Conservation (phyloP, 2,113 vertebrate species). For the Proteles cristata region DNA sequence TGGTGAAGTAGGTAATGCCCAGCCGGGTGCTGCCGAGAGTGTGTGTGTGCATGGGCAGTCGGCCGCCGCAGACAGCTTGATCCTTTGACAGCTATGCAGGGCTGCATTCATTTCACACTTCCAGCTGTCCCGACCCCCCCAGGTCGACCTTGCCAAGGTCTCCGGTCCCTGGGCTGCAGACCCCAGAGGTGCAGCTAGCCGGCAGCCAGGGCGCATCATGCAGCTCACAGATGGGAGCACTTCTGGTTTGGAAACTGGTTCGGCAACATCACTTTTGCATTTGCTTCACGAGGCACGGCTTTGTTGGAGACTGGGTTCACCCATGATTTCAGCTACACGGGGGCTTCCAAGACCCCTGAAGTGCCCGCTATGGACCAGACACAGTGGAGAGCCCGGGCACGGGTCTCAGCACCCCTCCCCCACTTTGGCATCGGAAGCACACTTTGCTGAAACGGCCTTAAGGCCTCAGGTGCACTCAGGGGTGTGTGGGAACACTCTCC, state of each 20-base stretch:
- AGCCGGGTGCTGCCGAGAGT: slow-evolving; percentile 91
- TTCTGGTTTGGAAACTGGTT: slow-evolving; percentile 77
- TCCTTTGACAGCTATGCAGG: slow-evolving; percentile 86
- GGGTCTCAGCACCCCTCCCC: no score
- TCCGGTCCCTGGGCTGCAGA: slow-evolving; percentile 31
- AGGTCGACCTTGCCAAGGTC: background rate
- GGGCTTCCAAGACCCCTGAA: background rate
- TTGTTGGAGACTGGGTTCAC: slow-evolving; percentile 70
- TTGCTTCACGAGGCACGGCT: slow-evolving; percentile 44
- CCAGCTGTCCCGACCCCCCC: slow-evolving; percentile 85
- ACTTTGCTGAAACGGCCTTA: background rate
- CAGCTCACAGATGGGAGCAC: slow-evolving; percentile 32
- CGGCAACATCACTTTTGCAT: background rate
- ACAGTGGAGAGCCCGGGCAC: background rate
- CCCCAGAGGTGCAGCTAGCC: background rate
- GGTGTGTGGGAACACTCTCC: background rate
- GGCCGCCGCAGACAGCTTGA: slow-evolving; percentile 88
- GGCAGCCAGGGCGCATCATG: background rate
- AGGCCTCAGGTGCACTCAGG: background rate
- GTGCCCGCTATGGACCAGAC: background rate
- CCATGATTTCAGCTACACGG: background rate
- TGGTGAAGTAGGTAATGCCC: slow-evolving; percentile 99
- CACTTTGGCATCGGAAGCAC: background rate
- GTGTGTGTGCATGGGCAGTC: slow-evolving; percentile 89
- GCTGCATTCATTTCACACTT: slow-evolving; percentile 89